phyloP scores from a whole-genome alignment of 2,113 vertebrate genomes.

The Orthonyx spaldingii region DNA sequence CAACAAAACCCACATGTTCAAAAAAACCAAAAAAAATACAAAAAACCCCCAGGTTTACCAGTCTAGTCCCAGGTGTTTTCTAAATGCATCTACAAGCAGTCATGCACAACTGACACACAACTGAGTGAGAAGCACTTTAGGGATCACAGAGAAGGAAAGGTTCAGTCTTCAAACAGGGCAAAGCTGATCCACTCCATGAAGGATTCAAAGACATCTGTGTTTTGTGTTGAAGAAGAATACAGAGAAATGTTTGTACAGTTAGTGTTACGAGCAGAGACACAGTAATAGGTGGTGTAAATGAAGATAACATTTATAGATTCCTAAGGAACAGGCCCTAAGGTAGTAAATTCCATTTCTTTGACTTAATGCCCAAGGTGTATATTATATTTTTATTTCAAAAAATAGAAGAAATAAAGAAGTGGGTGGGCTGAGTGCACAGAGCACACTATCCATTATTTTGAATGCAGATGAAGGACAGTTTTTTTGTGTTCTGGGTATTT shows the following conservation, averaged over 20 bases:
- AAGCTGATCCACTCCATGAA: background rate
- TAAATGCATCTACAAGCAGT: background rate
- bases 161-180: background rate
- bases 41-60: background rate
- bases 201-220: background rate
- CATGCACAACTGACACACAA: rapidly evolving
- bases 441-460: background rate
- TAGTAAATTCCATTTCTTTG: background rate
- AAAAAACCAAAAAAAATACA: background rate
- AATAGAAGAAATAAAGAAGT: background rate
- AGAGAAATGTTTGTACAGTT: background rate
- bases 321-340: background rate
- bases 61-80: background rate
- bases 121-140: background rate
- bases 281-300: background rate
- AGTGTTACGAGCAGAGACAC: background rate
- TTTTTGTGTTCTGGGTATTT: background rate
- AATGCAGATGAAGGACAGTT: background rate
- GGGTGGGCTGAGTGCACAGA: background rate
- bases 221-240: background rate
- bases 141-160: background rate
- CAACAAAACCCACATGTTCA: background rate
- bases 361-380: background rate
- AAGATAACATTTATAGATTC: background rate
- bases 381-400: background rate